Percentiles rank a stretch among this genome's conserved stretches.
Evolutionary conservation across 2,797 vertebrate species (phyloP).

Genomic region (Coranthus polyacanthus): DNA sequence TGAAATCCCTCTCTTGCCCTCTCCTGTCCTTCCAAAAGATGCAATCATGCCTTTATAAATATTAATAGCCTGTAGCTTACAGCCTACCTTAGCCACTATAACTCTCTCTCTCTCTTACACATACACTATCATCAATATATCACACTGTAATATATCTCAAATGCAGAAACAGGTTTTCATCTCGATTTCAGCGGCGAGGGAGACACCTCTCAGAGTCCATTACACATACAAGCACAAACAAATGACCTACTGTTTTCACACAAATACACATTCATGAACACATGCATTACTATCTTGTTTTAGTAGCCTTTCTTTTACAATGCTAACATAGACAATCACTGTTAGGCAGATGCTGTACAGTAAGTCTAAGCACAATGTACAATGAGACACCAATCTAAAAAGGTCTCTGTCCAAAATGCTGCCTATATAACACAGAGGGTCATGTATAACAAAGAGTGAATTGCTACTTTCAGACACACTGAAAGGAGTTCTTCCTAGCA

Average conservation of each 20-base stretch:
- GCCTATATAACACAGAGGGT: slow-evolving; percentile 36
- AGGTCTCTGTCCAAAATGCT: slow-evolving; percentile 14
- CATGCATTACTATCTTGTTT: slow-evolving; percentile 31
- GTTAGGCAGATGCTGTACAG: slow-evolving; percentile 25
- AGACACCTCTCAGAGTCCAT: slow-evolving; percentile 24
- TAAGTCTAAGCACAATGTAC: slow-evolving; percentile 17
- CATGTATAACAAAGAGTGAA: slow-evolving; percentile 51
- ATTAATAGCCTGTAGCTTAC: slow-evolving; percentile 43
- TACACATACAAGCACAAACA: slow-evolving; percentile 36
- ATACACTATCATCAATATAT: slow-evolving; percentile 10
- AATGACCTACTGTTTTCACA: slow-evolving; percentile 28
- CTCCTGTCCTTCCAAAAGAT: slow-evolving; percentile 30
- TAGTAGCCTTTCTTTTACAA: slow-evolving; percentile 17
- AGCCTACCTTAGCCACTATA: neutral
- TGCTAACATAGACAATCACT: slow-evolving; percentile 27
- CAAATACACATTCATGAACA: slow-evolving; percentile 15
- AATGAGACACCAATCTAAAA: slow-evolving; percentile 32
- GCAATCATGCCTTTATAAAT: slow-evolving; percentile 56
- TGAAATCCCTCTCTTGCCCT: slow-evolving; percentile 17
- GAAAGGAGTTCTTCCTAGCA: slow-evolving; percentile 53
- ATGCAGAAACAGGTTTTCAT: slow-evolving; percentile 22
- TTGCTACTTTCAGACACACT: slow-evolving; percentile 61
- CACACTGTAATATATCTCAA: slow-evolving; percentile 16
- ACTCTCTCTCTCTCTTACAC: slow-evolving; percentile 8
- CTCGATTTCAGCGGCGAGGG: slow-evolving; percentile 14